Base-by-base conservation (phyloP, 37 sponge, comb jelly and placozoan genomes). In the Crambe crambe region DNA sequence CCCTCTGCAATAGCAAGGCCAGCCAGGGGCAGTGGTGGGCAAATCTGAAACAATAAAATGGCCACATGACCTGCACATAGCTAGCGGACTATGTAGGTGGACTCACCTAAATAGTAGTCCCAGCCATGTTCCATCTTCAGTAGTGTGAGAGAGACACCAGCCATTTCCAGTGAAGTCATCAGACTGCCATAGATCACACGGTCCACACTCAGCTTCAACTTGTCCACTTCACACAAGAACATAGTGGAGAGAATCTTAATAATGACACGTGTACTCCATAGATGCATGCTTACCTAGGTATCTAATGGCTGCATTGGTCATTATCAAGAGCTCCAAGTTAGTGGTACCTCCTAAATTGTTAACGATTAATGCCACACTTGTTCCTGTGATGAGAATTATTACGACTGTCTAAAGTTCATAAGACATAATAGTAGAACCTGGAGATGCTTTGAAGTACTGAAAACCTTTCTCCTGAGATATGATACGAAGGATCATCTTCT, bases 141-240 rank as follows among this genome's bases (percentile, higher is more conserved):
- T 23, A 95, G 75, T 39, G 93, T 92, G 5, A 97, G 67, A 57
- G 98, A 97, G 40, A 97, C 90, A 0, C 98, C 98, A 2, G 89
- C 91, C 95, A 97, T 97, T 62, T 95, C 95, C 67, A 97, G 77
- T 79, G 98, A 97, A 22, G 98, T 97, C 93, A 90, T 97, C 51
- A 94, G 75, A 32, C 77, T 73, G 15, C 93, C 98, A 41, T 42
- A 35, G 42, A 79, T 77, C 39, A 84, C 81, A 37, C 94, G 61
- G 34, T 77, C 80, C 23, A 95, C 86, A 25, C 80, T 65, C 38
- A 83, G 12, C 30, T 68, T 29, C 12, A 68, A 20, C 39, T 36
- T 68, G 39, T 68, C 69, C 20, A 36, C 69, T 68, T 32, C 9
- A 8, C 17, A 8, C 9, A 68, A 35, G n/a, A n/a, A n/a, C n/a